Percentiles rank a stretch among this genome's conserved stretches.
phyloP scores from a whole-genome alignment of 2,797 vertebrate species.

The Amblyraja radiata region DNA sequence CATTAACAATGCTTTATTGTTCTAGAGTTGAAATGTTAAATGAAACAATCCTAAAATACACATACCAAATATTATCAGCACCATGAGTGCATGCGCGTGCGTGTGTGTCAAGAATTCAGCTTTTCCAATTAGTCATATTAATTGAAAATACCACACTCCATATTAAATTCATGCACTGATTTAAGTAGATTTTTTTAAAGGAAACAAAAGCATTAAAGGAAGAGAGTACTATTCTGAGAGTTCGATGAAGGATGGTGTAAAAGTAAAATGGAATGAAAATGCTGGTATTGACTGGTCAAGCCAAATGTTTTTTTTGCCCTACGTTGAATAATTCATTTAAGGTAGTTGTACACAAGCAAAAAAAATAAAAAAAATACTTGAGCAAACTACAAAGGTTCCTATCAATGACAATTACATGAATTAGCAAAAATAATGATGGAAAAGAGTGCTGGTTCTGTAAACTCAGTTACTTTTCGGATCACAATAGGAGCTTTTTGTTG shows the following conservation, averaged over 20 bases:
- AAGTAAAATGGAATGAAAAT: too few species aligned
- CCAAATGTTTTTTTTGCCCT: too few species aligned
- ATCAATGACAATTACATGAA: background rate
- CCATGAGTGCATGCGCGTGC: too few species aligned
- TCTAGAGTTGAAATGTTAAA: background rate
- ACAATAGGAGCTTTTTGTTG: background rate
- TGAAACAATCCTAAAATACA: background rate
- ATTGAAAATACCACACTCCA: background rate
- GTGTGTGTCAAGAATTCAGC: background rate
- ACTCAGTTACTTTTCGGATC: background rate
- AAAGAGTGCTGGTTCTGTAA: background rate
- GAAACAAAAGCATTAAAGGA: too few species aligned
- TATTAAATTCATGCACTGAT: background rate
- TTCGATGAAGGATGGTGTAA: too few species aligned
- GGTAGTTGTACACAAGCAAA: background rate
- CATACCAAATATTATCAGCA: background rate
- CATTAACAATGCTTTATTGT: background rate
- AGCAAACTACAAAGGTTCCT: background rate
- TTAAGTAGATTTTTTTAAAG: too few species aligned
- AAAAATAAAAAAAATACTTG: too few species aligned
- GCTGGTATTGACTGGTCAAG: too few species aligned
- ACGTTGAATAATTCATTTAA: too few species aligned
- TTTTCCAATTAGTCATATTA: background rate
- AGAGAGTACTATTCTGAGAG: too few species aligned
- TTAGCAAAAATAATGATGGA: background rate